These are phyloP conservation scores for Poeciliopsis infans DNA, from an alignment of 2,797 vertebrate species.

Conservation along the genomic window DNA sequence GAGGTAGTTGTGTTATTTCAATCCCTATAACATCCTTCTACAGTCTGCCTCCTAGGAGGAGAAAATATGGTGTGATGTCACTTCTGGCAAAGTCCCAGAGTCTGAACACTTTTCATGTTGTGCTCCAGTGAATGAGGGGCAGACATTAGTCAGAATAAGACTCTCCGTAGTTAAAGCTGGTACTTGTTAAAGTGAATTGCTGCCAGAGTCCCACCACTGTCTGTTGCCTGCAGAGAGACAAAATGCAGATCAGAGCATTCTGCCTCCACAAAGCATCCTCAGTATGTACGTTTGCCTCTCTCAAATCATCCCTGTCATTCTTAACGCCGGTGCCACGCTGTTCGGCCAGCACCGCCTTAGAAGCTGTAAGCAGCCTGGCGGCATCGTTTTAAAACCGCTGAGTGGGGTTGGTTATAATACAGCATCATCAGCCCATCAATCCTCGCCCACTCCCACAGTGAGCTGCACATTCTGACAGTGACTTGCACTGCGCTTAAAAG, in stretches of 20 bases:
- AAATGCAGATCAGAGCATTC: conserved; percentile 53
- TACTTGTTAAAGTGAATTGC: conserved; percentile 78
- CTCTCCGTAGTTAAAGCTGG: conserved; percentile 80
- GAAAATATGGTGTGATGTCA: conserved; percentile 84
- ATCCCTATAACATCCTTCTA: conserved; percentile 60
- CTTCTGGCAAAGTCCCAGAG: conserved; percentile 80
- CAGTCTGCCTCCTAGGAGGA: conserved; percentile 56
- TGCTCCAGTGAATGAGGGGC: conserved; percentile 81
- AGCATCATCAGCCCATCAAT: conserved; percentile 74
- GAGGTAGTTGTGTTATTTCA: conserved; percentile 70
- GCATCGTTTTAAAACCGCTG: conserved; percentile 62
- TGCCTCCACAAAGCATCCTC: conserved; percentile 54
- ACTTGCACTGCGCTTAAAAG: conserved; percentile 73
- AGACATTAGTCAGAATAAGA: conserved; percentile 89
- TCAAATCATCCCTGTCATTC: conserved; percentile 35
- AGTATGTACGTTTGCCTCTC: conserved; percentile 41
- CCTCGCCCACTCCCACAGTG: conserved; percentile 56
- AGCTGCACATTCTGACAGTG: conserved; percentile 46
- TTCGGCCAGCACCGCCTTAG: conserved; percentile 36
- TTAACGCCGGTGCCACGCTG: conserved; percentile 28
- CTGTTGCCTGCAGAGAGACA: conserved; percentile 61
- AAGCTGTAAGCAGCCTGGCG: conserved; percentile 41
- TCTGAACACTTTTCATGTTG: conserved; percentile 81
- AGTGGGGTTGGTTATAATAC: conserved; percentile 70
- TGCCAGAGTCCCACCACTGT: conserved; percentile 63